These are phyloP conservation scores for Calcarius lapponicus DNA, from an alignment of 2,797 vertebrate species.

Conservation along the genomic window DNA sequence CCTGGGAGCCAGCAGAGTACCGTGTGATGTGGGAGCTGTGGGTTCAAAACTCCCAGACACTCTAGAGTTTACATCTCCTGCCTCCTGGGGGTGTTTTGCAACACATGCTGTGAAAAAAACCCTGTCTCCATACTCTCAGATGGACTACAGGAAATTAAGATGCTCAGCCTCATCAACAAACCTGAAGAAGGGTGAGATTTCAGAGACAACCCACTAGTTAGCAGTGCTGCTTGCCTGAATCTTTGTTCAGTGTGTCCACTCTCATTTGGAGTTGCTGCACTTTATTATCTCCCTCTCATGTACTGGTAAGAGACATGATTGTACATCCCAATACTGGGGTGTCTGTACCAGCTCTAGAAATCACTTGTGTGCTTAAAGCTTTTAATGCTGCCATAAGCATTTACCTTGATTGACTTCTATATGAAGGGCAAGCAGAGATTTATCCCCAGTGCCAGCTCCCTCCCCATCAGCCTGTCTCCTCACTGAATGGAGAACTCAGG, in stretches of 20 bases:
- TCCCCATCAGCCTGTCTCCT: not conserved
- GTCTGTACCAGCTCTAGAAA: not conserved
- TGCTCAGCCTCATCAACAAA: not conserved
- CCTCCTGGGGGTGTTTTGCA: not conserved
- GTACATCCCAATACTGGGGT: accelerated
- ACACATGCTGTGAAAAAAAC: not conserved
- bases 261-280: not conserved
- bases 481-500: not conserved
- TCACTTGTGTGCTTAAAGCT: not conserved
- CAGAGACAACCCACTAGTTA: not conserved
- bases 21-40: not conserved
- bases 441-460: not conserved
- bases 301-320: not conserved
- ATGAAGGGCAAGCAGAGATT: not conserved
- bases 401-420: not conserved
- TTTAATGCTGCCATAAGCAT: not conserved
- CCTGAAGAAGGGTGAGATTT: not conserved
- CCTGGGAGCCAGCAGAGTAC: not conserved
- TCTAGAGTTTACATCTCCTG: not conserved
- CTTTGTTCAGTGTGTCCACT: not conserved
- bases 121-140: not conserved
- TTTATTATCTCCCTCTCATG: not conserved
- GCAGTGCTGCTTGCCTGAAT: not conserved
- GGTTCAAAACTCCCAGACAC: not conserved
- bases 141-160: not conserved